Evolutionary conservation across 2,888 invertebrate genomes (phyloP), one percentile per base, ranked within the genome.

Genomic region (Zootermopsis nevadensis): DNA sequence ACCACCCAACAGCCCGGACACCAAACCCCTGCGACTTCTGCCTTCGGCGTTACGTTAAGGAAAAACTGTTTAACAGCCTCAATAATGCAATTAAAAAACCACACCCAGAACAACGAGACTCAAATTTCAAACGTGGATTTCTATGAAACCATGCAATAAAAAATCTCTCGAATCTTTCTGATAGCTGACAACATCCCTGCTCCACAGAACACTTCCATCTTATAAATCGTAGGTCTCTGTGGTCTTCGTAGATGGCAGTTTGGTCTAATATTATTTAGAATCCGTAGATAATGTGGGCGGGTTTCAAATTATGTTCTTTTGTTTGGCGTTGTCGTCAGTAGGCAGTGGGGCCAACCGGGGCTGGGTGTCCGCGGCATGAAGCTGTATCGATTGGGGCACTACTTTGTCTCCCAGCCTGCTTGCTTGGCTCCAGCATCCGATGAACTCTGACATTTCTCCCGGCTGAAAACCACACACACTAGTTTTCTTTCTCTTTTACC

Each of bases 371-470:
- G 66, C 66, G 66, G 12, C 48, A 60, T 60, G 60, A 60, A 60
- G 60, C 74, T 74, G n/a, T 74, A 74, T 74, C 74, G 74, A 74
- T 74, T 60, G 60, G 60, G 60, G 8, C 27, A 60, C 60, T 2
- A n/a, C 60, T 60, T 60, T 69, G 69, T 69, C 69, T 69, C 69
- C 33, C 69, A n/a, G 60, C 60, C 60, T n/a, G 60, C 27, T 60
- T 60, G 60, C 60, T 60, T 60, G 60, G 60, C 60, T 60, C 27
- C 60, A 74, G 74, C 74, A 74, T 74, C 74, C 74, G 38, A 74
- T 74, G 74, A 74, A 74, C 74, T 74, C 74, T 74, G 74, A 74
- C 74, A 74, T 74, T 74, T 74, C 74, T 74, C 35, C 60, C 60
- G 60, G 60, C 60, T 74, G 74, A 22, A 74, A 74, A 74, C 74